Evolutionary conservation across 37 sponge, comb jelly and placozoan species (phyloP).

Genomic region (Theonella swinhoei): DNA sequence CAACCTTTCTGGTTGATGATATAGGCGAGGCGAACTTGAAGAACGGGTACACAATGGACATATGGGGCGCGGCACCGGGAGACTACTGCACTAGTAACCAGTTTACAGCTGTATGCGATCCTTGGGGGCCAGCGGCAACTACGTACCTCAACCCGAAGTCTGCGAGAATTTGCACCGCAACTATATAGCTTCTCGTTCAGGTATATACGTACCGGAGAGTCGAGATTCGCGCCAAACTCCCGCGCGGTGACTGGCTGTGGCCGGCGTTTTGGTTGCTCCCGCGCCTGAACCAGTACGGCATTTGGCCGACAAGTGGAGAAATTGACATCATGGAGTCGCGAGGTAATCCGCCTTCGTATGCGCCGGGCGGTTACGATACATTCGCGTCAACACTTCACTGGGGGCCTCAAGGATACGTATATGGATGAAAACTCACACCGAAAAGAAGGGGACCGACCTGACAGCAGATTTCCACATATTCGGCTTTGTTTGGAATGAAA

Average conservation of each 20-base stretch:
- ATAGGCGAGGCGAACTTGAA: conserved; percentile 66
- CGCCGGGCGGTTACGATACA: conserved; percentile 69
- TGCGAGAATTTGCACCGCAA: conserved; percentile 64
- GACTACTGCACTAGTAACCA: conserved; percentile 62
- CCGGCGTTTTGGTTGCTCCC: conserved; percentile 86
- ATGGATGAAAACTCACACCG: conserved; percentile 33
- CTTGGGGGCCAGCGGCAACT: conserved; percentile 72
- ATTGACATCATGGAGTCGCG: conserved; percentile 91
- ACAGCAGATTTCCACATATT: conserved; percentile 75
- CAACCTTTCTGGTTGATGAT: conserved; percentile 66
- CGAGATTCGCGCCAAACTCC: conserved; percentile 74
- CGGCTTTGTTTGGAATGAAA: conserved; percentile 85
- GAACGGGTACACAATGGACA: conserved; percentile 52
- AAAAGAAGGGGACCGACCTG: conserved; percentile 35
- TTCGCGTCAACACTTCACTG: conserved; percentile 81
- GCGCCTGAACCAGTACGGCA: conserved; percentile 64
- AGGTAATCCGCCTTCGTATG: conserved; percentile 68
- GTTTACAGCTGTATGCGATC: conserved; percentile 69
- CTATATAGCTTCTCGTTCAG: conserved; percentile 71
- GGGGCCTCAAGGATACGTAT: conserved; percentile 36
- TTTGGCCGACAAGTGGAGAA: conserved; percentile 86
- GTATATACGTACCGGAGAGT: conserved; percentile 76
- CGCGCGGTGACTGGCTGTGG: conserved; percentile 86
- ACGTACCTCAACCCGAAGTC: conserved; percentile 81
- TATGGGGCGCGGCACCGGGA: conserved; percentile 77